Evolutionary conservation across 2,888 invertebrate species (phyloP).

Genomic region (Noctua pronuba): DNA sequence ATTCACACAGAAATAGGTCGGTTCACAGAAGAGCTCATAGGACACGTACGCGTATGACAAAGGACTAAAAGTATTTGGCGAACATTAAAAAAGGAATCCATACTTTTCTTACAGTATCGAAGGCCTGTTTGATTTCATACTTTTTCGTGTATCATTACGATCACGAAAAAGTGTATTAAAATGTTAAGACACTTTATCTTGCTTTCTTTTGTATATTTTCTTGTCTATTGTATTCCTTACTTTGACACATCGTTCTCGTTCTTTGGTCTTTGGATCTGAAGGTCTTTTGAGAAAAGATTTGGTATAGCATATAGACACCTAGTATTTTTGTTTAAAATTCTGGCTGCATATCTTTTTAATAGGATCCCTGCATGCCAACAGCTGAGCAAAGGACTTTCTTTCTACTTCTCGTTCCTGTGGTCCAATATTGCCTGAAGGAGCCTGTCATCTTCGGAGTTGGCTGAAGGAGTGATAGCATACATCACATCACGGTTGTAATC

Average conservation of each 20-base stretch:
- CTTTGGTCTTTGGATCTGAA: no score
- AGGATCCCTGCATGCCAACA: not conserved
- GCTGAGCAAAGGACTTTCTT: not conserved
- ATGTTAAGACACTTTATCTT: no score
- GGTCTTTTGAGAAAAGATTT: not conserved
- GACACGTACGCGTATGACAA: not conserved
- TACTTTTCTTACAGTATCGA: not conserved
- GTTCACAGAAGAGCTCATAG: constrained; percentile 40
- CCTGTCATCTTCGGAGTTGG: not conserved
- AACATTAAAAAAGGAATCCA: constrained; percentile 7
- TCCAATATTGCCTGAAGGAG: not conserved
- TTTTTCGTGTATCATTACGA: not conserved
- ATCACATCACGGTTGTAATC: not conserved
- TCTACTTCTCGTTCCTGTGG: not conserved
- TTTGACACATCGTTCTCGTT: not conserved
- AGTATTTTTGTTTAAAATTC: not conserved
- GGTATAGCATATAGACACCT: not conserved
- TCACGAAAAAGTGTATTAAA: no score
- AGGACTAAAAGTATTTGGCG: constrained; percentile 13
- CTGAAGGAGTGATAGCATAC: not conserved
- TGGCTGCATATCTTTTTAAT: not conserved
- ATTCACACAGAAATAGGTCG: constrained; percentile 48
- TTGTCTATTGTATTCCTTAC: not conserved
- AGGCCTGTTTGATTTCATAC: not conserved
- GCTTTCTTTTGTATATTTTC: not conserved